Evolutionary conservation across 2,113 vertebrate genomes (phyloP), one percentile per base, ranked within the genome.

Genomic region (Chloropsis cyanopogon): DNA sequence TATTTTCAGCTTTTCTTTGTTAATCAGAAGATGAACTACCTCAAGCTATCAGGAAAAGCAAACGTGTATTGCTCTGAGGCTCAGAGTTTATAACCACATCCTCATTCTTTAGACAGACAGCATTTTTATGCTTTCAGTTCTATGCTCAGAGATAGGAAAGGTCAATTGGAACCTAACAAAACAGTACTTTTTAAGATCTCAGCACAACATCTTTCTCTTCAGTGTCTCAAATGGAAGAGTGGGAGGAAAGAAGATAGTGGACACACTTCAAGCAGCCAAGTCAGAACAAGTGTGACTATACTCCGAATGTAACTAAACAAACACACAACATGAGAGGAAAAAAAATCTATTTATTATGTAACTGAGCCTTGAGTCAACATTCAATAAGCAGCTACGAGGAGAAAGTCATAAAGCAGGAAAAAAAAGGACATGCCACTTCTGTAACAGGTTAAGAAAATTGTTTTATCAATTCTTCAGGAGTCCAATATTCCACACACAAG

Each of bases 131-230:
- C 46, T 86, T 90, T 87, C n/a, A 60, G 8, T 13, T 39, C 47
- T 57, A 77, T 11, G 44, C 14, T 93, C 65, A 41, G 39, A 77
- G 63, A 91, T 42, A 29, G 31, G 65, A 96, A 93, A 92, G 85
- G 80, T 90, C 92, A 96, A 46, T 0, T 77, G 71, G 79, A 94
- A 89, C 64, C 84, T 65, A 86, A 93, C 71, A 93, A 87, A 94
- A 84, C 33, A 84, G 79, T 24, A 84, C 26, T 92, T 90, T 88
- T 49, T 69, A 85, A 91, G 87, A 33, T 61, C 66, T 59, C 49
- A 86, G 60, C 13, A 78, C 2, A 26, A 92, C 44, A 49, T 92
- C 92, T 94, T 94, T 83, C 86, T 92, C 20, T 95, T 80, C 76
- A 89, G 37, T 46, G 66, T 93, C 50, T 81, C 83, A 59, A 80